Conservation (phyloP, 2,888 invertebrate genomes). For the Eumacrocentrus americanus region DNA sequence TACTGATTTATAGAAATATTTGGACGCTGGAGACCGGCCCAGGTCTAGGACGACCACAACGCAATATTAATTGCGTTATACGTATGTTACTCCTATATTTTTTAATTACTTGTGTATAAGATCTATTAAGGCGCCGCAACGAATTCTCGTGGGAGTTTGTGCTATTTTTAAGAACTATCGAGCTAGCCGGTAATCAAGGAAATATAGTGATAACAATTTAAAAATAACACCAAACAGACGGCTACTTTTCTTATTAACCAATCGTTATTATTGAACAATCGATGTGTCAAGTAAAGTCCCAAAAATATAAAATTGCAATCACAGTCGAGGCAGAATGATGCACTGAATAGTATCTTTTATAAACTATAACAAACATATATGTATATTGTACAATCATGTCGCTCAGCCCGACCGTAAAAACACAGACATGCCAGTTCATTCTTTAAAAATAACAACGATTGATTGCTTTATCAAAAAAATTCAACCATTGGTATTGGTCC, state of each 20-base stretch:
- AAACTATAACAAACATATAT: conserved; percentile 23
- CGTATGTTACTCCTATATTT: background rate
- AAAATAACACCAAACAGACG: no score
- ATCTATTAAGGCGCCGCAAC: no score
- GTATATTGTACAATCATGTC: conserved; percentile 34
- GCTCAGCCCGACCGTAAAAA: conserved; percentile 22
- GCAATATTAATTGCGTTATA: conserved; percentile 3
- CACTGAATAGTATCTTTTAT: conserved; percentile 37
- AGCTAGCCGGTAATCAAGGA: no score
- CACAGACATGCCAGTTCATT: no score
- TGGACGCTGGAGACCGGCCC: conserved; percentile 52
- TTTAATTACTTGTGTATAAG: background rate
- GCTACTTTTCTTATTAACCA: no score
- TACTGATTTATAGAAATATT: conserved; percentile 49
- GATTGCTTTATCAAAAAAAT: background rate
- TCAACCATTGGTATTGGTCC: background rate
- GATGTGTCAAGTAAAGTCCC: no score
- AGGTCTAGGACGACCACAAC: conserved; percentile 31
- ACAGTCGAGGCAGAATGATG: conserved; percentile 38
- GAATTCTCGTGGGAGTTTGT: no score
- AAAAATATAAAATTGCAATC: conserved; percentile 37
- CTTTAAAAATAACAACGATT: no score
- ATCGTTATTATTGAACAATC: no score
- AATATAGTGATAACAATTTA: no score
- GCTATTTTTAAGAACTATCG: no score